Evolutionary conservation across 1,140 invertebrate species (phyloP).

Genomic region (Caenorhabditis tropicalis): DNA sequence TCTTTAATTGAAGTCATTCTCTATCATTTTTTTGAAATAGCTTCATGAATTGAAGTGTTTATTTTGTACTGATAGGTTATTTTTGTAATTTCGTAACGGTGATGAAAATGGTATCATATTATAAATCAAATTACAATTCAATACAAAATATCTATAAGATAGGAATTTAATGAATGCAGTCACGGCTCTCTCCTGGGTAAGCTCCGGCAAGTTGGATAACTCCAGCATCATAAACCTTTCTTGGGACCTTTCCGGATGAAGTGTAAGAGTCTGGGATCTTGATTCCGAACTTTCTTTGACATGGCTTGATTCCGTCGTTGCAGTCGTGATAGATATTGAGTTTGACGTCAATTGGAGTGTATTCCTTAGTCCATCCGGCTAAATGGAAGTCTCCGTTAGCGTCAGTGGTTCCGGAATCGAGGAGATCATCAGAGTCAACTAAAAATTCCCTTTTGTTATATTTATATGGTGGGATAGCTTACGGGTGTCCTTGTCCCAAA

Average conservation of each 20-base stretch:
- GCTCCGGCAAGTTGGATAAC: conserved; percentile 55
- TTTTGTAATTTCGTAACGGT: neutral
- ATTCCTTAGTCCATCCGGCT: conserved; percentile 54
- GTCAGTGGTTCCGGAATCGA: conserved; percentile 56
- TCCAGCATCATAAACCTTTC: conserved; percentile 58
- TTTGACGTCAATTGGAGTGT: conserved; percentile 61
- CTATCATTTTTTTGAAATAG: neutral
- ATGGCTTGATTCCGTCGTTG: conserved; percentile 32
- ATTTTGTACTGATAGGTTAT: neutral
- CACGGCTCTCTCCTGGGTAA: conserved; percentile 53
- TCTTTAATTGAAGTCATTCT: conserved; percentile 63
- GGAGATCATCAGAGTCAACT: conserved; percentile 56
- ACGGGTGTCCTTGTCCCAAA: conserved; percentile 54
- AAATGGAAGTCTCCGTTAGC: conserved; percentile 56
- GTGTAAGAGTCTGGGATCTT: conserved; percentile 13
- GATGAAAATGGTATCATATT: neutral
- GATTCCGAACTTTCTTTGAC: conserved; percentile 32
- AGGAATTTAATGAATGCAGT: conserved; percentile 54
- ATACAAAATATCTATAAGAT: neutral
- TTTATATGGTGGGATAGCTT: neutral
- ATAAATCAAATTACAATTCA: neutral
- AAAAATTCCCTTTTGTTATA: neutral
- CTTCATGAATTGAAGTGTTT: no score
- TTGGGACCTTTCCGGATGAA: conserved; percentile 40
- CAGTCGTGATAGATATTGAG: conserved; percentile 60